Conservation (phyloP, 2,113 vertebrate species). For the Rallus limicola region DNA sequence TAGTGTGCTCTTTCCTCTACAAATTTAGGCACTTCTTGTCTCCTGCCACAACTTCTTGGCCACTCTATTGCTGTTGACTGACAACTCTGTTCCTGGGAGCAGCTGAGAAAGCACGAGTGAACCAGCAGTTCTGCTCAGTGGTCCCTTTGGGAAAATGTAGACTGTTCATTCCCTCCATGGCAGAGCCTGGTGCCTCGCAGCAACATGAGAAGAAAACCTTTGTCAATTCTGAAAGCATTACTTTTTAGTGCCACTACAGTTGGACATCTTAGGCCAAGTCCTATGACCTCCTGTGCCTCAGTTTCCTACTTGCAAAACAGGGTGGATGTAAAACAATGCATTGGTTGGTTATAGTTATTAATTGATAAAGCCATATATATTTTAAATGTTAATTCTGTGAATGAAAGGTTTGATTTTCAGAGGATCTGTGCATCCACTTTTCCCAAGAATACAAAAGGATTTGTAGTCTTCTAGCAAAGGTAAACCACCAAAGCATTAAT, state of each 20-base stretch:
- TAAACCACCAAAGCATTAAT: not conserved
- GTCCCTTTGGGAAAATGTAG: not conserved
- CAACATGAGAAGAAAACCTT: not conserved
- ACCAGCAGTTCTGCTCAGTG: not conserved
- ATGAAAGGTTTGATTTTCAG: not conserved
- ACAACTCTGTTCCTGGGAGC: not conserved
- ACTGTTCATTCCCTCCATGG: not conserved
- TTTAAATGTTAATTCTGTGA: not conserved
- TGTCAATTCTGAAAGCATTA: not conserved
- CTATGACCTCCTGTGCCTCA: not conserved
- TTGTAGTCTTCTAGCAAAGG: not conserved
- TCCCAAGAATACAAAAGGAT: not conserved
- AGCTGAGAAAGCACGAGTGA: not conserved
- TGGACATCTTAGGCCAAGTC: not conserved
- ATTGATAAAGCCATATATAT: not conserved
- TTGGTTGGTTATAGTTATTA: not conserved
- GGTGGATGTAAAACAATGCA: not conserved
- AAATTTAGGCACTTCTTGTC: not conserved
- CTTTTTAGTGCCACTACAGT: not conserved
- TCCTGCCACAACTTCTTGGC: not conserved
- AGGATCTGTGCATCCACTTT: not conserved
- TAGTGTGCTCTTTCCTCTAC: not conserved
- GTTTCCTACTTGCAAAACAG: not conserved
- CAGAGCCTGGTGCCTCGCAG: not conserved
- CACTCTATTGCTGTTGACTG: not conserved